phyloP scores from a whole-genome alignment of 2,797 vertebrate genomes.

The Cynopterus sphinx region DNA sequence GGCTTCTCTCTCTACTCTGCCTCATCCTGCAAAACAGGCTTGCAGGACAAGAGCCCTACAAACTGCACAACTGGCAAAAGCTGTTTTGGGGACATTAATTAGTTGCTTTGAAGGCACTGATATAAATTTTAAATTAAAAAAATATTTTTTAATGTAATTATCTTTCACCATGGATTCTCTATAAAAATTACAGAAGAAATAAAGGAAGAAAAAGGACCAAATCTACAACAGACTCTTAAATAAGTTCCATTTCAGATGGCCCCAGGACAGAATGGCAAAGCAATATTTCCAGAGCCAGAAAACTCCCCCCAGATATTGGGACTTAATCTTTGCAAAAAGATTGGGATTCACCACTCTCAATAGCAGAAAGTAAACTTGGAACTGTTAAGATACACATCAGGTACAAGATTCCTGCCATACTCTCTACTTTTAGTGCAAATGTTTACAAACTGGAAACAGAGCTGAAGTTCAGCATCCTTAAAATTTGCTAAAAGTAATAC shows the following conservation, averaged over 20 bases:
- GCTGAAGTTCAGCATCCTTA: neutral
- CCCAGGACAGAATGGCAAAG: neutral
- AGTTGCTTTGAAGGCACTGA: neutral
- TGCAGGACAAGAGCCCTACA: neutral
- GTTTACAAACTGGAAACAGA: neutral
- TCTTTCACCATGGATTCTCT: neutral
- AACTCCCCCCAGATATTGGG: neutral
- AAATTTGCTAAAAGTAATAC: neutral
- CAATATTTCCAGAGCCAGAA: neutral
- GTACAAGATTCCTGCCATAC: neutral
- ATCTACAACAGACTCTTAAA: neutral
- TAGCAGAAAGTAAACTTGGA: neutral
- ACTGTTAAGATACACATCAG: neutral
- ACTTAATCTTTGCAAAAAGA: neutral
- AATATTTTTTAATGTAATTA: neutral
- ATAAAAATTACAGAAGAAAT: slow-evolving; percentile 1
- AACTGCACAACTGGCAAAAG: neutral
- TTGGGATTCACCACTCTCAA: neutral
- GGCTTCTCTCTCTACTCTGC: neutral
- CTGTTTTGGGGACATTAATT: neutral
- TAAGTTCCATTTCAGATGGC: neutral
- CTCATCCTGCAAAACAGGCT: neutral
- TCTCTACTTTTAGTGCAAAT: neutral
- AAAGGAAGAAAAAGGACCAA: slow-evolving; percentile 47
- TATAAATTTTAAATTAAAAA: neutral